Conservation (phyloP, 2,113 vertebrate species). For the Diglossa brunneiventris region DNA sequence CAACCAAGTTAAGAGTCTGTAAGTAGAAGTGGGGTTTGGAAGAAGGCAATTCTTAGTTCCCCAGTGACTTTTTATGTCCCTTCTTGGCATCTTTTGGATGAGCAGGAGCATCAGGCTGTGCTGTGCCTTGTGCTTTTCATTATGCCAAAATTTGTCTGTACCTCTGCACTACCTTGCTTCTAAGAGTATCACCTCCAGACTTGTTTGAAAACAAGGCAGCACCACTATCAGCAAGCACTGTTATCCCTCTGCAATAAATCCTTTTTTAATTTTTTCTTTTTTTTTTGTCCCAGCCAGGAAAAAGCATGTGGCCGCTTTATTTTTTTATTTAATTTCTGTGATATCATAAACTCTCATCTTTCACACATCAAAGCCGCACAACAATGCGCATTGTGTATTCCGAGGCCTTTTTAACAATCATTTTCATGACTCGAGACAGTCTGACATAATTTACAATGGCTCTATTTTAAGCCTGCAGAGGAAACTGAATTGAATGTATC, state of each 20-base stretch:
- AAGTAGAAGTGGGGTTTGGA: neutral
- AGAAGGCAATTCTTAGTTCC: neutral
- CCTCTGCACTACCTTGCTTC: neutral
- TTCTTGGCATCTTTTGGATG: neutral
- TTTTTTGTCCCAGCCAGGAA: constrained; percentile 24
- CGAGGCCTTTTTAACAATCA: constrained; percentile 83
- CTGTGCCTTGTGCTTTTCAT: neutral
- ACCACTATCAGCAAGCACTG: neutral
- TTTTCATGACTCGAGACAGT: constrained; percentile 89
- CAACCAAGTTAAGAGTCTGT: neutral
- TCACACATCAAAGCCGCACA: constrained; percentile 90
- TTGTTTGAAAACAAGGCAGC: constrained; percentile 9
- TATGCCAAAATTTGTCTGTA: neutral
- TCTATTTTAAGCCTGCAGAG: constrained; percentile 98
- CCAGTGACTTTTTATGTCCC: neutral
- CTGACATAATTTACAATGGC: constrained; percentile 97
- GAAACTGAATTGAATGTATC: constrained; percentile 99
- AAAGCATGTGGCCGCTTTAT: constrained; percentile 48
- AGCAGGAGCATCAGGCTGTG: neutral
- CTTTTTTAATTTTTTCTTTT: neutral
- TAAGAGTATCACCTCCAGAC: neutral
- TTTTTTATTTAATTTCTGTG: constrained; percentile 70
- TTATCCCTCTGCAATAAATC: constrained; percentile 7
- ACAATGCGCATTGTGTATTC: constrained; percentile 88
- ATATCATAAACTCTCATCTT: constrained; percentile 84